A percentile compares a stretch with the other conserved stretches of the same genome.
Evolutionary conservation across 2,113 vertebrate species (phyloP).

Genomic region (Xiphorhynchus elegans): DNA sequence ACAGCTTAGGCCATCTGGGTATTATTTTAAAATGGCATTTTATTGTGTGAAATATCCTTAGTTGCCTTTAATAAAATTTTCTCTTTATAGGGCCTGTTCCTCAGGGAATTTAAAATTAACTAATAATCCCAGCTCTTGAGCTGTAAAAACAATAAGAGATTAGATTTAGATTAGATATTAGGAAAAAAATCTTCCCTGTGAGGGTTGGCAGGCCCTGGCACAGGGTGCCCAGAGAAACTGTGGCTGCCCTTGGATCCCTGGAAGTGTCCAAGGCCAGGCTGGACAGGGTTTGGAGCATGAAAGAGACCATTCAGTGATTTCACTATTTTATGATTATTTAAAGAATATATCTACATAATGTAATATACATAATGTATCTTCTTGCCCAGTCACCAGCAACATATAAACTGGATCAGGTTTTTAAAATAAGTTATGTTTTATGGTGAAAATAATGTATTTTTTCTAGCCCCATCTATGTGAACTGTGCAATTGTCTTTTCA

Average conservation of each 20-base stretch:
- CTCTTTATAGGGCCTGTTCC: not conserved
- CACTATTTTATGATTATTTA: not conserved
- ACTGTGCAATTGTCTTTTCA: not conserved
- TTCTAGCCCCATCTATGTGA: fast-evolving
- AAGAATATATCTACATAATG: not conserved
- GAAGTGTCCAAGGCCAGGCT: not conserved
- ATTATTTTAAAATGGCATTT: not conserved
- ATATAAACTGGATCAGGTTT: not conserved
- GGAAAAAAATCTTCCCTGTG: not conserved
- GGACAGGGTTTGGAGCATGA: not conserved
- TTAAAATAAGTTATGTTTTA: not conserved
- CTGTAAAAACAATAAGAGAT: not conserved
- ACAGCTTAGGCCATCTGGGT: not conserved
- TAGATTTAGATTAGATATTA: not conserved
- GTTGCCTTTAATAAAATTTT: not conserved
- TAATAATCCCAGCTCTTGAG: not conserved
- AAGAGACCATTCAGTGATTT: not conserved
- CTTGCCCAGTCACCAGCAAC: not conserved
- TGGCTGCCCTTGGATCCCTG: not conserved
- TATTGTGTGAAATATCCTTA: not conserved
- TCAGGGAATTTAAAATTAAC: not conserved
- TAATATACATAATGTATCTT: not conserved
- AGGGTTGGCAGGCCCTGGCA: not conserved
- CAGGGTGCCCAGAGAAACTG: not conserved
- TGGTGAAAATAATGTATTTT: not conserved